Conservation (phyloP, 2,797 vertebrate genomes). For the Brotula barbata region DNA sequence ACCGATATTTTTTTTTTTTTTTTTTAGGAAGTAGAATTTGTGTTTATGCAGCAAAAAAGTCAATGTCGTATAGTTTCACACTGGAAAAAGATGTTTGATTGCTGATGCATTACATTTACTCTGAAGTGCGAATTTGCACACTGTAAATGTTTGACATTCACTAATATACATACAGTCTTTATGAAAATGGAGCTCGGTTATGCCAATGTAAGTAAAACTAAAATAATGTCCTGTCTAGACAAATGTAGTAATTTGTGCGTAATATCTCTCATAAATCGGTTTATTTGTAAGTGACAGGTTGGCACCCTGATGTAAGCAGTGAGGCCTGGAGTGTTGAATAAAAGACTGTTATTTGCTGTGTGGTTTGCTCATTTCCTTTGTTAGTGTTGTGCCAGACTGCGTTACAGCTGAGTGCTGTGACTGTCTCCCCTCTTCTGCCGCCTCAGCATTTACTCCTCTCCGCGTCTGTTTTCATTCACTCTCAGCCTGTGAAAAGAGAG, state of each 20-base stretch:
- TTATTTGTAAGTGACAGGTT: constrained; percentile 71
- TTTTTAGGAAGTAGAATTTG: constrained; percentile 19
- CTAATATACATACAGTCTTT: constrained; percentile 51
- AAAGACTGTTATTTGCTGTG: constrained; percentile 77
- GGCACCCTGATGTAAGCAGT: constrained; percentile 65
- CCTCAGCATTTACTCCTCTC: constrained; percentile 61
- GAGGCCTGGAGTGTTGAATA: constrained; percentile 66
- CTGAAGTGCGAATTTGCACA: constrained; percentile 57
- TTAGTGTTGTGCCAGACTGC: constrained; percentile 74
- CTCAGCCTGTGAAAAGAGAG: constrained; percentile 40
- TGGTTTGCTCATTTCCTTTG: constrained; percentile 83
- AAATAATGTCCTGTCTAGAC: constrained; percentile 74
- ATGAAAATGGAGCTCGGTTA: constrained; percentile 52
- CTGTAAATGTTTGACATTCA: constrained; percentile 58
- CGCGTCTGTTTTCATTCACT: constrained; percentile 34
- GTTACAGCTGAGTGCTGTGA: constrained; percentile 63
- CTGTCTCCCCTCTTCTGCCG: constrained; percentile 63
- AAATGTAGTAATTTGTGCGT: constrained; percentile 73
- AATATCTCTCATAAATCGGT: constrained; percentile 74
- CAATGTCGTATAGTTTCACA: constrained; percentile 30
- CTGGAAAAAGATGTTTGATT: constrained; percentile 45
- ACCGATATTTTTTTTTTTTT: constrained; percentile 6
- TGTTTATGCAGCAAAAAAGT: constrained; percentile 17
- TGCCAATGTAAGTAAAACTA: constrained; percentile 62
- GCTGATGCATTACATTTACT: constrained; percentile 50